Conservation (phyloP, 2,113 vertebrate species). For the Macrotis lagotis region DNA sequence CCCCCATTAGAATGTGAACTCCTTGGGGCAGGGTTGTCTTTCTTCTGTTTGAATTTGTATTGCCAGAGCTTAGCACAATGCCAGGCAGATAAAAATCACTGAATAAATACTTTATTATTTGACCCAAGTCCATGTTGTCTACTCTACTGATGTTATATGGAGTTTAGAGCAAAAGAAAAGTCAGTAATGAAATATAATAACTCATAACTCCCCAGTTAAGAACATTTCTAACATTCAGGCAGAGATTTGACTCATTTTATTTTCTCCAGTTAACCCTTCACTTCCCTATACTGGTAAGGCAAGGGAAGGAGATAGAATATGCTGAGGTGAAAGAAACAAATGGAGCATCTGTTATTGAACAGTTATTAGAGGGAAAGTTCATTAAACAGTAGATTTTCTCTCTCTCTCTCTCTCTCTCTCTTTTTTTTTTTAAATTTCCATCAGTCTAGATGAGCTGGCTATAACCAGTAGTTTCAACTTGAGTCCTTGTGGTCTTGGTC, state of each 20-base stretch:
- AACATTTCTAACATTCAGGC: not conserved
- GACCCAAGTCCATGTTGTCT: not conserved
- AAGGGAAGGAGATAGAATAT: not conserved
- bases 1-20: not conserved
- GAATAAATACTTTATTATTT: not conserved
- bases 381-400: not conserved
- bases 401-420: too few species aligned
- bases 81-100: not conserved
- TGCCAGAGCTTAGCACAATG: not conserved
- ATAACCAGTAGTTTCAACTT: not conserved
- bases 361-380: not conserved
- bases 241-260: not conserved
- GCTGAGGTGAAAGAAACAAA: too few species aligned
- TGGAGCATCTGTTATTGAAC: not conserved
- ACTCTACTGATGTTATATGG: not conserved
- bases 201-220: not conserved
- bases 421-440: too few species aligned
- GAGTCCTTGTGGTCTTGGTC: not conserved
- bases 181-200: not conserved
- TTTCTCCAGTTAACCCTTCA: not conserved
- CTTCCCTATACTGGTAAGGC: not conserved
- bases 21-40: not conserved
- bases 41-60: not conserved
- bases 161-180: not conserved
- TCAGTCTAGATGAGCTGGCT: not conserved